phyloP scores from a whole-genome alignment of 2,113 vertebrate genomes.

The Anthoscopus minutus region DNA sequence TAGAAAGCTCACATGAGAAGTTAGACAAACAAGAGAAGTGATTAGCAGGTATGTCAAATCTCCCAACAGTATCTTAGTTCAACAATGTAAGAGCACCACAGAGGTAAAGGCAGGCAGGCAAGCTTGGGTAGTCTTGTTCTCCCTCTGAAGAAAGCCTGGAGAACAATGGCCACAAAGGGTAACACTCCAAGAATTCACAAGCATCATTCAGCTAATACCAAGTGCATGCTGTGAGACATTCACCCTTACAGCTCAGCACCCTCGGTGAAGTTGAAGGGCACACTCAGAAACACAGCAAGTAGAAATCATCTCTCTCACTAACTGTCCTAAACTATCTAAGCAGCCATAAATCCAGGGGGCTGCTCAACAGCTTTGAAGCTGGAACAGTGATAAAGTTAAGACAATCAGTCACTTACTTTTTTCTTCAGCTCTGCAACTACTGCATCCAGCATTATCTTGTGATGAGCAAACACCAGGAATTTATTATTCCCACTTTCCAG shows the following conservation, averaged over 20 bases:
- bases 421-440: constrained; percentile 77
- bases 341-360: neutral
- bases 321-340: neutral
- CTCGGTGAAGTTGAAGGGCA: neutral
- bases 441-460: constrained; percentile 86
- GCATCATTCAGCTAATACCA: neutral
- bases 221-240: neutral
- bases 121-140: neutral
- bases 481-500: constrained; percentile 91
- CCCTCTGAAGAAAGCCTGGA: neutral
- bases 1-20: neutral
- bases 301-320: neutral
- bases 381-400: neutral
- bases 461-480: constrained; percentile 97
- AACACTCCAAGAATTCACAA: neutral
- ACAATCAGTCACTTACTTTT: constrained; percentile 74
- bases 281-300: neutral
- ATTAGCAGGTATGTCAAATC: neutral
- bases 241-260: neutral
- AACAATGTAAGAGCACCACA: neutral
- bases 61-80: neutral
- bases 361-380: neutral
- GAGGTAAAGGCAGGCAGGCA: neutral
- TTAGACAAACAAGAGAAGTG: neutral
- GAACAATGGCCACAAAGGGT: neutral